phyloP scores from a whole-genome alignment of 37 sponge, comb jelly and placozoan species.

The Halisarca cf. caerulea region DNA sequence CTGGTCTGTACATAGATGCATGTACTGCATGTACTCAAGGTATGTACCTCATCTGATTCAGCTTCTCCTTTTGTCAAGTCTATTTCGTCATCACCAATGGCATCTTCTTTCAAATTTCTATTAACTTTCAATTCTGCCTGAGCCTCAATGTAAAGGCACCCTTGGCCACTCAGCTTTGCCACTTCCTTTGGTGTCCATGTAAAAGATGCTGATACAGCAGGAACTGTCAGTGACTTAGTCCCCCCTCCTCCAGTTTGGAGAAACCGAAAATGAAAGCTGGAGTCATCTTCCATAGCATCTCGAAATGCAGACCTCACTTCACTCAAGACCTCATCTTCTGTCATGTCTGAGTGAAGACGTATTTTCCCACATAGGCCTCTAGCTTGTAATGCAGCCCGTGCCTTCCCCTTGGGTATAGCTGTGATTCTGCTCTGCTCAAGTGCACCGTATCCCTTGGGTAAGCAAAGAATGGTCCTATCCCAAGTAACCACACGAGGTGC shows the following conservation, averaged over 20 bases:
- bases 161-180: slow-evolving; percentile 6
- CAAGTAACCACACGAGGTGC: slow-evolving; percentile 2
- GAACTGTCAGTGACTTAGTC: slow-evolving; percentile 18
- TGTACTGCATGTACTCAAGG: too few species aligned
- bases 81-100: too few species aligned
- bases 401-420: slow-evolving; percentile 16
- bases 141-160: slow-evolving; percentile 8
- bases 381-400: background rate
- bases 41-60: too few species aligned
- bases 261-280: slow-evolving; percentile 37
- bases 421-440: too few species aligned
- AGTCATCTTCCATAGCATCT: slow-evolving; percentile 32
- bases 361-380: slow-evolving; percentile 54
- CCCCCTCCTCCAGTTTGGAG: slow-evolving; percentile 51
- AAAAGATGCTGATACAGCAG: slow-evolving; percentile 34
- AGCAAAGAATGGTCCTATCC: background rate
- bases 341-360: slow-evolving; percentile 27
- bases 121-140: background rate
- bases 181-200: slow-evolving; percentile 40
- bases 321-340: background rate
- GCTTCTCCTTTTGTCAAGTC: too few species aligned
- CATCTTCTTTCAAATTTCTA: background rate
- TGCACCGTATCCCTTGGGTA: too few species aligned
- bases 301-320: slow-evolving; percentile 51
- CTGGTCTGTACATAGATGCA: too few species aligned